Conservation (phyloP, 2,888 invertebrate species). For the Pseudolycoriella hygida region DNA sequence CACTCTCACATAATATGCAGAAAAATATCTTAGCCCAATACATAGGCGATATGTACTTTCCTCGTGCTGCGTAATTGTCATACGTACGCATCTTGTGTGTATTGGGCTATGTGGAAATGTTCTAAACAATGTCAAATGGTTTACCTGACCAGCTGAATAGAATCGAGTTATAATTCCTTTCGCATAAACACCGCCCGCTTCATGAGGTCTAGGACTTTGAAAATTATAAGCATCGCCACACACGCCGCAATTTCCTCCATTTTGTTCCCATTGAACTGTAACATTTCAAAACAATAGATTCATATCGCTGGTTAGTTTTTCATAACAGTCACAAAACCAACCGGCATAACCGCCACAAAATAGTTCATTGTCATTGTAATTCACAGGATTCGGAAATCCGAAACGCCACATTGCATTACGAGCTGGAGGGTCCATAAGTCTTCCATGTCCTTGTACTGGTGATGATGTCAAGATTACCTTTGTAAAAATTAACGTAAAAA, state of each 20-base stretch:
- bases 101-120: too few relatives aligned
- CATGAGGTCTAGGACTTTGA: conserved; percentile 59
- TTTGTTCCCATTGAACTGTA: conserved; percentile 70
- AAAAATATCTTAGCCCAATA: too few relatives aligned
- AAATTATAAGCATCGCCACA: conserved; percentile 76
- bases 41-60: too few relatives aligned
- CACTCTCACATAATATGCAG: too few relatives aligned
- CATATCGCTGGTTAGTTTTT: neutral
- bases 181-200: conserved; percentile 72
- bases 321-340: too few relatives aligned
- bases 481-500: neutral
- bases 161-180: conserved; percentile 69
- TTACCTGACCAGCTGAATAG: conserved; percentile 67
- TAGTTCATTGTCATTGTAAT: conserved; percentile 87
- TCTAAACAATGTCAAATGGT: too few relatives aligned
- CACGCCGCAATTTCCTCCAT: conserved; percentile 70
- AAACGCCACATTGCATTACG: conserved; percentile 91
- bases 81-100: too few relatives aligned
- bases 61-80: too few relatives aligned
- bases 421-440: conserved; percentile 83
- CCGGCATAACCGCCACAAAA: conserved; percentile 85
- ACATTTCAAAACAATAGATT: neutral
- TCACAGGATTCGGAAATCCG: conserved; percentile 84
- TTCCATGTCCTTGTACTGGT: conserved; percentile 55
- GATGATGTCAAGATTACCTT: neutral